These are phyloP conservation scores for Spea multiplicata DNA, from an alignment of 2,113 vertebrate genomes.

Conservation along the genomic window DNA sequence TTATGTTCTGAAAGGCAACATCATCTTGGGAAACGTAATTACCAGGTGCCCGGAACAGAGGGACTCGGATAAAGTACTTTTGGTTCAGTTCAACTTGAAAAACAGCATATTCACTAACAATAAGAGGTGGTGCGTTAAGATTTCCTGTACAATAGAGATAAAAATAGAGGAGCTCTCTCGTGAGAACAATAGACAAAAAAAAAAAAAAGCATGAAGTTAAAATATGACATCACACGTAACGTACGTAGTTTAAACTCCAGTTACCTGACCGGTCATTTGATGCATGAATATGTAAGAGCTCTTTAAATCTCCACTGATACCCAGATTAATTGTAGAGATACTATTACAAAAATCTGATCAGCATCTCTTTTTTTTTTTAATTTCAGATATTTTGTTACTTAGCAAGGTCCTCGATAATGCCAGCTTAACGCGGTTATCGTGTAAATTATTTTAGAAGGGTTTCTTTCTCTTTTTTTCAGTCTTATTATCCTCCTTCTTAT, in stretches of 20 bases:
- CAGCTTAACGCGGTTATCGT: too few species aligned
- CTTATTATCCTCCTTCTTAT: too few species aligned
- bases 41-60: slow-evolving; percentile 48
- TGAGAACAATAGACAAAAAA: slow-evolving; percentile 16
- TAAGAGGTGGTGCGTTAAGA: neutral
- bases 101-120: neutral
- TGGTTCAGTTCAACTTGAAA: slow-evolving; percentile 54
- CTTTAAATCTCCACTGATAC: too few species aligned
- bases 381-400: too few species aligned
- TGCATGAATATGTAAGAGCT: too few species aligned
- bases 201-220: neutral
- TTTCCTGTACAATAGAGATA: slow-evolving; percentile 50
- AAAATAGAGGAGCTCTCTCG: neutral
- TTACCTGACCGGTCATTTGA: too few species aligned
- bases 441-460: too few species aligned
- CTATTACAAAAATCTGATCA: too few species aligned
- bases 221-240: slow-evolving; percentile 6
- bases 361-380: too few species aligned
- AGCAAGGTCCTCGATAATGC: too few species aligned
- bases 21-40: slow-evolving; percentile 52
- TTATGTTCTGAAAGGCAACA: slow-evolving; percentile 12
- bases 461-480: too few species aligned
- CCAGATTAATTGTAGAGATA: too few species aligned
- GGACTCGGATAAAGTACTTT: slow-evolving; percentile 33
- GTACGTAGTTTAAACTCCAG: neutral